Percentiles rank a stretch among this genome's conserved stretches.
Evolutionary conservation across 1,140 invertebrate genomes (phyloP).

Genomic region (Trichoplusia ni): DNA sequence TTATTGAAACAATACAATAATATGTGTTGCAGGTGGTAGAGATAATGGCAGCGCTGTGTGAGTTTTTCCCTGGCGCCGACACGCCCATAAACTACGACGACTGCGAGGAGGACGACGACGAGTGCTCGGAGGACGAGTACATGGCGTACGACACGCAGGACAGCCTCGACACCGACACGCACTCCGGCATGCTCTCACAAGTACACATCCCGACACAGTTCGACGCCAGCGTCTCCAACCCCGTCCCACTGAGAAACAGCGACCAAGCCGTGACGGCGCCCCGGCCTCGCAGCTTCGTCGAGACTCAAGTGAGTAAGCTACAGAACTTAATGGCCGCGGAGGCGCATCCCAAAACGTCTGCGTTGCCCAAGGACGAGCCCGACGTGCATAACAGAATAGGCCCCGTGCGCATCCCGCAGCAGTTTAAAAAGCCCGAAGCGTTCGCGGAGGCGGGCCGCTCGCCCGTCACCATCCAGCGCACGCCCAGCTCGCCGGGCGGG

Average conservation of each 20-base stretch:
- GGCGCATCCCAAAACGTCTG: slow-evolving; percentile 53
- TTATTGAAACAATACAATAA: not conserved
- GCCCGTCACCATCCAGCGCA: slow-evolving; percentile 52
- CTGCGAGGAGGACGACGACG: slow-evolving; percentile 70
- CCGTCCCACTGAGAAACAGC: slow-evolving; percentile 46
- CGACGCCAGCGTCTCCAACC: slow-evolving; percentile 47
- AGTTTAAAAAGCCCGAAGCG: slow-evolving; percentile 62
- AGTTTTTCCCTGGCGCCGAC: slow-evolving; percentile 91
- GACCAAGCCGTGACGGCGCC: slow-evolving; percentile 51
- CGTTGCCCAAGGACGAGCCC: slow-evolving; percentile 55
- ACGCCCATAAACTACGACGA: slow-evolving; percentile 85
- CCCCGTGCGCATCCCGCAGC: slow-evolving; percentile 67
- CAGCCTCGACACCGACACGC: slow-evolving; percentile 61
- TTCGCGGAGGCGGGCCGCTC: slow-evolving; percentile 53
- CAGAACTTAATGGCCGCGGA: slow-evolving; percentile 69
- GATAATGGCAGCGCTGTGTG: slow-evolving; percentile 88
- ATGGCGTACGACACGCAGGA: slow-evolving; percentile 69
- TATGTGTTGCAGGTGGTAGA: slow-evolving; percentile 83
- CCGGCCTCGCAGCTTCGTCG: slow-evolving; percentile 76
- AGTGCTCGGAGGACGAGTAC: slow-evolving; percentile 66
- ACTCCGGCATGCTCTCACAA: slow-evolving; percentile 43
- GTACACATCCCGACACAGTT: slow-evolving; percentile 51
- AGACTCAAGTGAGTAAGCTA: slow-evolving; percentile 74
- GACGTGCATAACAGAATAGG: slow-evolving; percentile 64
- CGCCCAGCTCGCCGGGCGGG: slow-evolving; percentile 55